These are phyloP conservation scores for Tretioscincus oriximinensis DNA, from an alignment of 2,113 vertebrate species.

Conservation along the genomic window DNA sequence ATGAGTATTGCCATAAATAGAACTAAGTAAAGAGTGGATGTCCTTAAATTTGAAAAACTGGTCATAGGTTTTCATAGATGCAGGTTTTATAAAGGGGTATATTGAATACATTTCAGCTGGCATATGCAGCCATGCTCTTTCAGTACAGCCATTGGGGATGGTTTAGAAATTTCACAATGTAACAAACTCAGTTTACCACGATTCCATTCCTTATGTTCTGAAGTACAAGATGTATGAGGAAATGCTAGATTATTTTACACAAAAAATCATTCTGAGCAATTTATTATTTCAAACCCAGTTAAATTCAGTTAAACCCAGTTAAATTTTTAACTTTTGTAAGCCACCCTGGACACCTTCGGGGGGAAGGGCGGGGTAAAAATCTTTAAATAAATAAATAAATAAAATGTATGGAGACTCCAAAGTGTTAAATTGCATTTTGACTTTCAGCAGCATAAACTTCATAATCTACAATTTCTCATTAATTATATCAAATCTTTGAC, in stretches of 20 bases:
- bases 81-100: neutral
- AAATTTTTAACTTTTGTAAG: neutral
- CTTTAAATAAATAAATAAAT: too few relatives aligned
- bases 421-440: neutral
- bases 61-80: too few relatives aligned
- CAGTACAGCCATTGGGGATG: neutral
- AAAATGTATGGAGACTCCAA: neutral
- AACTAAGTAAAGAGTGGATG: neutral
- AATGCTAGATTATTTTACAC: neutral
- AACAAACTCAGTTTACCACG: neutral
- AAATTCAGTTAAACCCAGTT: neutral
- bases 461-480: neutral
- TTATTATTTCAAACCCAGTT: neutral
- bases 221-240: neutral
- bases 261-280: neutral
- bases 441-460: neutral
- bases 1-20: neutral
- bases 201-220: neutral
- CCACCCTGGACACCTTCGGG: too few relatives aligned
- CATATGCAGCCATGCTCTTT: too few relatives aligned
- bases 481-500: neutral
- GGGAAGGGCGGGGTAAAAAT: too few relatives aligned
- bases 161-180: neutral
- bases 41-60: neutral
- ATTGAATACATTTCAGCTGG: neutral